Conservation (phyloP, 1,140 invertebrate species). For the Sitophilus oryzae region DNA sequence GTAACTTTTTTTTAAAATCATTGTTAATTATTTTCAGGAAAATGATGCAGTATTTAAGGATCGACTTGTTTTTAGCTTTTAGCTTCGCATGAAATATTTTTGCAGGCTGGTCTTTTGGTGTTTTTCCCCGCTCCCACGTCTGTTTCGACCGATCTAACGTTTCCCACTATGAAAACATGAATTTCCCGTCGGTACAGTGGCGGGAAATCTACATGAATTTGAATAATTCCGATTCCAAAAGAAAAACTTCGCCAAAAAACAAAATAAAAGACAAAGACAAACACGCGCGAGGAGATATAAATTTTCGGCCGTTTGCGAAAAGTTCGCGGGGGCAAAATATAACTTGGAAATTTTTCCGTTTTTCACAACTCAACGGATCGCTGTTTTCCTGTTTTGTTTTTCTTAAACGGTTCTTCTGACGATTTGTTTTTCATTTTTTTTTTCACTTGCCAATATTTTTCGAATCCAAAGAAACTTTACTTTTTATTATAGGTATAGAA, state of each 20-base stretch:
- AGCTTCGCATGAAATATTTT: no score
- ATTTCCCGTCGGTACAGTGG: constrained; percentile 7
- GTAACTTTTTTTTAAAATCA: no score
- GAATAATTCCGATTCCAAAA: constrained; percentile 22
- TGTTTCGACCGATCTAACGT: background rate
- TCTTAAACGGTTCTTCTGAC: constrained; percentile 17
- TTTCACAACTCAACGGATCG: constrained; percentile 11
- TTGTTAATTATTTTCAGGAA: no score
- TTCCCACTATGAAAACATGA: constrained; percentile 12
- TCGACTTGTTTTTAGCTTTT: no score
- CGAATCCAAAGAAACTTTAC: no score
- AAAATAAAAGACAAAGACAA: constrained; percentile 26
- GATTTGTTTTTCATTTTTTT: constrained; percentile 15
- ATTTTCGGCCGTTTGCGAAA: constrained; percentile 22
- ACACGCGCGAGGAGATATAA: constrained; percentile 21
- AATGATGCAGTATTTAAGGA: no score
- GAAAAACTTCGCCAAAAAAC: constrained; percentile 21
- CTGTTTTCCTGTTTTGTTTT: constrained; percentile 22
- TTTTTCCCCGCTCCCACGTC: no score
- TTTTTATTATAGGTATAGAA: no score
- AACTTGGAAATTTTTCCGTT: constrained; percentile 23
- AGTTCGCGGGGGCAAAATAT: constrained; percentile 20
- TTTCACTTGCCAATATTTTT: constrained; percentile 15
- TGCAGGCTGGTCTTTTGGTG: no score
- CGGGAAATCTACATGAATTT: constrained; percentile 23